Percentiles rank a stretch among this genome's conserved stretches.
phyloP scores from a whole-genome alignment of 2,888 invertebrate species.

The Palloptera scutellata region DNA sequence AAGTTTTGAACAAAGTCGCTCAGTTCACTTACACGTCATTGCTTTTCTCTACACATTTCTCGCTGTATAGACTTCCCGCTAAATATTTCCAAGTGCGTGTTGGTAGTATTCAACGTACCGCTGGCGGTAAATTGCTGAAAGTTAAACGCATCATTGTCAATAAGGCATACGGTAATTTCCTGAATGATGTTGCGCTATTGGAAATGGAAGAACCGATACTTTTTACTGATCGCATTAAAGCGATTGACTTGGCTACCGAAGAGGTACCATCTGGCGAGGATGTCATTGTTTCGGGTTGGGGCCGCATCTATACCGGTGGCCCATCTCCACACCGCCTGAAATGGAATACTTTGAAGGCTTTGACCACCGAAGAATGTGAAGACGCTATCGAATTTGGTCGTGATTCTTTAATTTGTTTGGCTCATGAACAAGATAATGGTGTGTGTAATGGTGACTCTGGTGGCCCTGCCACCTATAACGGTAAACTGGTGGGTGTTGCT shows the following conservation, averaged over 20 bases:
- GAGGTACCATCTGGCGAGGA: conserved; percentile 44
- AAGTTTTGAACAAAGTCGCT: not conserved
- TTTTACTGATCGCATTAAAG: conserved; percentile 44
- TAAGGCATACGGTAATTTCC: conserved; percentile 41
- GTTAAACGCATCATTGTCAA: conserved; percentile 51
- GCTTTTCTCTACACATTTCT: not conserved
- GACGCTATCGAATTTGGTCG: conserved; percentile 31
- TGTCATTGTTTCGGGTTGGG: conserved; percentile 56
- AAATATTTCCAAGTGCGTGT: conserved; percentile 51
- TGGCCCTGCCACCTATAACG: conserved; percentile 54
- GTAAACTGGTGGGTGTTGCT: conserved; percentile 55
- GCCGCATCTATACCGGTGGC: conserved; percentile 42
- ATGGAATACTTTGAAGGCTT: conserved; percentile 46
- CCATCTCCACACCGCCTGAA: conserved; percentile 45
- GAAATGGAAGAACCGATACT: conserved; percentile 48
- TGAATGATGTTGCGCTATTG: conserved; percentile 54
- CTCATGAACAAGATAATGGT: conserved; percentile 45
- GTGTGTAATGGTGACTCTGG: conserved; percentile 59
- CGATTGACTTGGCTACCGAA: conserved; percentile 46
- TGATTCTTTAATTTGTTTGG: conserved; percentile 54
- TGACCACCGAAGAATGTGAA: conserved; percentile 46
- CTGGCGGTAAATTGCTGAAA: conserved; percentile 50
- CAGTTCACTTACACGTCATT: not conserved
- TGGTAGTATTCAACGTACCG: conserved; percentile 56
- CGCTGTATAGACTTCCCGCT: conserved; percentile 35